Conservation (phyloP, 2,797 vertebrate species). For the Schizopygopsis pylzovi region DNA sequence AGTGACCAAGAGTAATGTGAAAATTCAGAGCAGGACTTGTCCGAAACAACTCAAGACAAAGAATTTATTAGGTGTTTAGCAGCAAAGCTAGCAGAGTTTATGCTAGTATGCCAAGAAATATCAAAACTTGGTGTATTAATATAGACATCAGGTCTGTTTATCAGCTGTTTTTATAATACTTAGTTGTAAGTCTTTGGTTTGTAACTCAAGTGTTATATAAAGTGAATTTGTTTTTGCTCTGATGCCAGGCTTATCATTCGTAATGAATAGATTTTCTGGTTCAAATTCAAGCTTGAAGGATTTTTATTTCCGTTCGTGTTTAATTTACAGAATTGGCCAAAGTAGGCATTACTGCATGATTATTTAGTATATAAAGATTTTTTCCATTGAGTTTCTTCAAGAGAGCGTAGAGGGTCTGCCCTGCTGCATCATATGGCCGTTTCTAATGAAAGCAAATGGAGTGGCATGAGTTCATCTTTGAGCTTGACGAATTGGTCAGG, state of each 20-base stretch:
- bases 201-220: neutral
- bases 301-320: neutral
- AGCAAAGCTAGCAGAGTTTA: neutral
- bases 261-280: neutral
- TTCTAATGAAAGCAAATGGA: conserved; percentile 1
- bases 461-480: neutral
- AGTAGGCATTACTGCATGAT: neutral
- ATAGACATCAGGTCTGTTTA: conserved; percentile 1
- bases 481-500: neutral
- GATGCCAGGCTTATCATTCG: neutral
- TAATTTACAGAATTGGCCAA: neutral
- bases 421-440: neutral
- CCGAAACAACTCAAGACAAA: neutral
- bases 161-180: conserved; percentile 1
- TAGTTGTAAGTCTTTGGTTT: conserved; percentile 3
- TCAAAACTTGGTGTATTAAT: neutral
- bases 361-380: neutral
- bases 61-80: neutral
- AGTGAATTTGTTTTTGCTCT: neutral
- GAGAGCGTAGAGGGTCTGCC: neutral
- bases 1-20: neutral
- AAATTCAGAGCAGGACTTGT: neutral
- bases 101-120: neutral
- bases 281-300: neutral
- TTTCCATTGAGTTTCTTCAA: neutral